A percentile compares a stretch with the other conserved stretches of the same genome.
Evolutionary conservation across 2,888 invertebrate species (phyloP).

Genomic region (Callyntrura sp.): DNA sequence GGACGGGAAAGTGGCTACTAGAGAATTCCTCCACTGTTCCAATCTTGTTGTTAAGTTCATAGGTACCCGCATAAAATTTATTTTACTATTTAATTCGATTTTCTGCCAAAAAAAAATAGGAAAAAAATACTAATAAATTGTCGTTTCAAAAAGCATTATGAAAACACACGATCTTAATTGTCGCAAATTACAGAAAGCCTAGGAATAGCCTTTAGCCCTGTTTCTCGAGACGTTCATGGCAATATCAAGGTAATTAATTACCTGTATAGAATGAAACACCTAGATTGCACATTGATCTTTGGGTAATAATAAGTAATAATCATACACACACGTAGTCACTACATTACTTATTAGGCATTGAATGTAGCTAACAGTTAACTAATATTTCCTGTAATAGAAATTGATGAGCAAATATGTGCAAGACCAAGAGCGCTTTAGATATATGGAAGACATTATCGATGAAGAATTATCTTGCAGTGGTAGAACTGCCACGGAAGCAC

Average conservation of each 20-base stretch:
- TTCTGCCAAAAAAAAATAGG: too few species aligned
- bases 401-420: constrained; percentile 64
- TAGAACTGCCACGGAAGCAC: constrained; percentile 50
- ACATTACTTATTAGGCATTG: not conserved
- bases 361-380: not conserved
- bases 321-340: not conserved
- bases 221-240: constrained; percentile 69
- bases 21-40: constrained; percentile 67
- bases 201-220: constrained; percentile 63
- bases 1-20: constrained; percentile 69
- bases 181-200: constrained; percentile 53
- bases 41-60: constrained; percentile 72
- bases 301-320: not conserved
- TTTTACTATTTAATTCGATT: too few species aligned
- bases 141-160: too few species aligned
- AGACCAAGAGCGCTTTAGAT: constrained; percentile 59
- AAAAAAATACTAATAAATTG: too few species aligned
- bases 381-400: constrained; percentile 56
- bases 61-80: too few species aligned
- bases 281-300: not conserved
- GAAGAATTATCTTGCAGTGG: constrained; percentile 34
- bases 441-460: constrained; percentile 61
- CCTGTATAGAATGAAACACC: not conserved
- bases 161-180: not conserved
- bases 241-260: constrained; percentile 65